Evolutionary conservation across 2,797 vertebrate species (phyloP), one percentile per base, ranked within the genome.

Genomic region (Nannoperca obscura): DNA sequence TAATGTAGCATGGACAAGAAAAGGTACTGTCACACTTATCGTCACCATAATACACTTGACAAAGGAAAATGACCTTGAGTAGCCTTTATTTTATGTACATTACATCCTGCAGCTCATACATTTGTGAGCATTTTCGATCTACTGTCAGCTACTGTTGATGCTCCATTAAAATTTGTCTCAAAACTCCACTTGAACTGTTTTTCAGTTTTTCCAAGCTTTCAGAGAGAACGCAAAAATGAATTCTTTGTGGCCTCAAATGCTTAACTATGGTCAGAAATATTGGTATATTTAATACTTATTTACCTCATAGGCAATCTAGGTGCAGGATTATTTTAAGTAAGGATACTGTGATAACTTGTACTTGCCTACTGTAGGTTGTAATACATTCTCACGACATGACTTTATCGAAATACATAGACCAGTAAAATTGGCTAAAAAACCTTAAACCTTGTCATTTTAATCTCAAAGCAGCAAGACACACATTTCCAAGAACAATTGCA

Each of bases 161-260:
- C 77, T 32, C 81, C 73, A 93, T 87, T 91, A 93, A 93, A 90
- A 54, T 66, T 63, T 82, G 61, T 89, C 38, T 74, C 67, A 67
- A 34, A 89, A 77, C 63, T 71, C 15, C 20, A 74, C 24, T 42
- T 27, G 47, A 38, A 38, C 2, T 49, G 20, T 22, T 36, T 71
- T 27, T 61, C 19, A 42, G 14, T 54, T 69, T 76, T 62, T 14
- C 2, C 14, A 62, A 57, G 17, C 7, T 24, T 61, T 30, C 15
- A 49, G 19, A 52, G 7, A 49, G 40, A 24, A 10, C 13, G 4
- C 2, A 11, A 24, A 49, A 7, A 34, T 10, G 1, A 3, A 59
- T 8, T 49, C 15, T 49, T 12, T 53, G 8, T 44, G 60, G 20
- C 5, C 11, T 64, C 14, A 49, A 70, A 32, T 19, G 15, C 17